Conservation (phyloP, 2,888 invertebrate species). For the Trachelus stipa region DNA sequence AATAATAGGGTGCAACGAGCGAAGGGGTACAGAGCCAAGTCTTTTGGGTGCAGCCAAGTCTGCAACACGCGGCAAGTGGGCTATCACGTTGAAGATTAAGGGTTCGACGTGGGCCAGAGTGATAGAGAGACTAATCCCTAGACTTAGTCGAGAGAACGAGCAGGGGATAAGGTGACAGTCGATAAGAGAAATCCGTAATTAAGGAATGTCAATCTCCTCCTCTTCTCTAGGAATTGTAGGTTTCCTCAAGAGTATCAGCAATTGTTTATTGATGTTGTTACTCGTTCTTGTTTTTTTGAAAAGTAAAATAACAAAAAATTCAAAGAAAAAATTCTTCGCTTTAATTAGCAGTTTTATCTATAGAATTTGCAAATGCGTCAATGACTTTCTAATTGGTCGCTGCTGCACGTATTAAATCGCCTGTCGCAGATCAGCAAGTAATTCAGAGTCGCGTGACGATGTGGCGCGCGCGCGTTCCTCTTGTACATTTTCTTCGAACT, state of each 20-base stretch:
- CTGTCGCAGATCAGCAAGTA: background rate
- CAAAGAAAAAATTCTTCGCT: too few species aligned
- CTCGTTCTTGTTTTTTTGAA: background rate
- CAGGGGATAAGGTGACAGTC: constrained; percentile 61
- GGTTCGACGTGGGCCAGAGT: constrained; percentile 55
- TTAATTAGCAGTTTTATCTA: background rate
- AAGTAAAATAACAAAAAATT: background rate
- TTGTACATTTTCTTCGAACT: constrained; percentile 27
- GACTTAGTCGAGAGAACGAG: constrained; percentile 41
- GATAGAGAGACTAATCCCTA: constrained; percentile 64
- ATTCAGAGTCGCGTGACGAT: background rate
- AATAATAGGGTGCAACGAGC: background rate
- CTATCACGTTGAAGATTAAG: constrained; percentile 56
- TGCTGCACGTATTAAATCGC: background rate
- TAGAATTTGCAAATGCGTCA: background rate
- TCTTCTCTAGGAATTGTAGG: background rate
- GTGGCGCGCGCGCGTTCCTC: background rate
- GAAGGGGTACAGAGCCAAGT: background rate
- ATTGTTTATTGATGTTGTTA: background rate
- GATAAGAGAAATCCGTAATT: constrained; percentile 63
- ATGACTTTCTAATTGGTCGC: background rate
- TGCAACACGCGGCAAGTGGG: background rate
- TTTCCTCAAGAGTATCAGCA: background rate
- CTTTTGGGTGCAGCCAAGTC: background rate
- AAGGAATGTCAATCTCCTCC: constrained; percentile 53